Evolutionary conservation across 2,888 invertebrate species (phyloP).

Genomic region (Chrysolina americana): DNA sequence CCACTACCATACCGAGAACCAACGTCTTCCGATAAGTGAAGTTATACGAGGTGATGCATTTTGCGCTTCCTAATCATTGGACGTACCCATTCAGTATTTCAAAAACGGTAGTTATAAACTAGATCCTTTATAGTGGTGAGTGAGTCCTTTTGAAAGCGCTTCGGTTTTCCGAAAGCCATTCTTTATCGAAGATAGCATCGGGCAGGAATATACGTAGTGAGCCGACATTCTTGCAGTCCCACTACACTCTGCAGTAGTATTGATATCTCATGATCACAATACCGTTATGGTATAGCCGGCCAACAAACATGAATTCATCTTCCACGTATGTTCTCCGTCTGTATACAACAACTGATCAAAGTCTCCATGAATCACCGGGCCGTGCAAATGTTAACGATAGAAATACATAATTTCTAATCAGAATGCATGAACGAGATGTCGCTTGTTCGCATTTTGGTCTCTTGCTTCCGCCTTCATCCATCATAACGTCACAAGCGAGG

Average conservation of each 20-base stretch:
- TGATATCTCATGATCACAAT: constrained; percentile 62
- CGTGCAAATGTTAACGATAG: constrained; percentile 55
- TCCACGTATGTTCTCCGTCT: constrained; percentile 50
- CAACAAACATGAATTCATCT: constrained; percentile 60
- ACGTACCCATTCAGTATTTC: constrained; percentile 21
- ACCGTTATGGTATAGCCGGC: constrained; percentile 57
- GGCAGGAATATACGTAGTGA: constrained; percentile 59
- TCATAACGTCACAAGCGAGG: constrained; percentile 47
- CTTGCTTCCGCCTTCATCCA: constrained; percentile 50
- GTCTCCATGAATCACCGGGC: constrained; percentile 56
- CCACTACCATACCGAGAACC: constrained; percentile 1
- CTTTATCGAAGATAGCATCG: constrained; percentile 63
- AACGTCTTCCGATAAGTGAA: constrained; percentile 18
- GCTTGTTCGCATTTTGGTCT: constrained; percentile 25
- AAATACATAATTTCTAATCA: constrained; percentile 58
- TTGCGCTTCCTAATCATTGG: constrained; percentile 19
- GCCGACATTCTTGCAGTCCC: constrained; percentile 57
- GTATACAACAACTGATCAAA: constrained; percentile 52
- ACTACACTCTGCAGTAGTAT: constrained; percentile 55
- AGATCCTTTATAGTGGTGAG: constrained; percentile 46
- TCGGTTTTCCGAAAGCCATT: constrained; percentile 62
- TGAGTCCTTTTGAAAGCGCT: constrained; percentile 54
- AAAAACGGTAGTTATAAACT: constrained; percentile 38
- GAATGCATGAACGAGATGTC: constrained; percentile 44
- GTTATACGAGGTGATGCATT: constrained; percentile 24